Conservation (phyloP, 2,113 vertebrate genomes). For the Siniperca knerii region DNA sequence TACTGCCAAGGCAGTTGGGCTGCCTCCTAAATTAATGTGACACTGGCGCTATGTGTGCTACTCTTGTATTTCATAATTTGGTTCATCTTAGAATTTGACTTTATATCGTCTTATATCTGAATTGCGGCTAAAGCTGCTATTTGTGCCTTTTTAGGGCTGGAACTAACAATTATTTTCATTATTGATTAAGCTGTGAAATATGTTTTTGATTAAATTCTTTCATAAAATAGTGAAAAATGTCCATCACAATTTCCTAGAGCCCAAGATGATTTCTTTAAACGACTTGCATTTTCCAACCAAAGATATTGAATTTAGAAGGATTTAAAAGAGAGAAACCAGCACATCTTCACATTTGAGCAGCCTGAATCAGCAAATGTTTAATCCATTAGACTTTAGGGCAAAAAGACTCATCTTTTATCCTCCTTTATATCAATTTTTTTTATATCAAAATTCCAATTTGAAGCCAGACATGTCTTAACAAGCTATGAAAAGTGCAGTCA, state of each 20-base stretch:
- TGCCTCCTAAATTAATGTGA: constrained; percentile 57
- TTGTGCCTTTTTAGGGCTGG: neutral
- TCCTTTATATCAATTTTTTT: no score
- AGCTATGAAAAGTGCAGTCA: neutral
- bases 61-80: constrained; percentile 9
- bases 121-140: neutral
- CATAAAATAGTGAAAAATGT: neutral
- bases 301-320: neutral
- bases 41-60: constrained; percentile 8
- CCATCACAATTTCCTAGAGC: neutral
- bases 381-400: neutral
- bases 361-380: neutral
- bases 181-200: neutral
- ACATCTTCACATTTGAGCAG: neutral
- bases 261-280: neutral
- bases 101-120: neutral
- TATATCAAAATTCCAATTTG: neutral
- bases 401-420: neutral
- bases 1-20: constrained; percentile 39
- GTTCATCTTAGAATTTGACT: constrained; percentile 1
- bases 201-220: neutral
- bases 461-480: no score
- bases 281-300: neutral
- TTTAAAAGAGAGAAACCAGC: neutral
- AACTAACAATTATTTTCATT: neutral